A percentile compares a stretch with the other conserved stretches of the same genome.
Evolutionary conservation across 2,113 vertebrate species (phyloP).

Genomic region (Nesogale talazaci): DNA sequence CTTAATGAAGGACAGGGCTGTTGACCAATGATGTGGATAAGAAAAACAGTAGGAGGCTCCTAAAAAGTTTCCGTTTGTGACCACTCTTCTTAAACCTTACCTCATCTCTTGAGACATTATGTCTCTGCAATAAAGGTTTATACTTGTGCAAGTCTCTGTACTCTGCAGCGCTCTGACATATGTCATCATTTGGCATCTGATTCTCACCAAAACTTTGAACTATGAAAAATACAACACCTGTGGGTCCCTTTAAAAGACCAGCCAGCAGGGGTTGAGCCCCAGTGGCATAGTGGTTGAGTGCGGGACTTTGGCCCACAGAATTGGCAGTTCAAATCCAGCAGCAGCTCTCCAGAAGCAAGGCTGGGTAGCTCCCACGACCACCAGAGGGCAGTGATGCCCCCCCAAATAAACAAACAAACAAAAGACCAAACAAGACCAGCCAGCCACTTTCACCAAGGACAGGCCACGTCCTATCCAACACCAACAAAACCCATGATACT

Average conservation of each 20-base stretch:
- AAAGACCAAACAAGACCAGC: no score
- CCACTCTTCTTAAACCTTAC: background rate
- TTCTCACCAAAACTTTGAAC: slow-evolving; percentile 22
- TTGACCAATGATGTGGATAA: background rate
- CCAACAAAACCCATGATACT: background rate
- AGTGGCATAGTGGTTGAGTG: no score
- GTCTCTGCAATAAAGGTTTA: slow-evolving; percentile 37
- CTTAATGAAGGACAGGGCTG: background rate
- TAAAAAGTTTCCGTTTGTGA: slow-evolving; percentile 12
- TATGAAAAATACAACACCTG: background rate
- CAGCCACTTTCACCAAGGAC: background rate
- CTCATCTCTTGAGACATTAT: slow-evolving; percentile 3
- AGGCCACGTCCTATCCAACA: background rate
- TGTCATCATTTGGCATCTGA: slow-evolving; percentile 41
- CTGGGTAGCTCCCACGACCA: no score
- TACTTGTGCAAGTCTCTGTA: slow-evolving; percentile 47
- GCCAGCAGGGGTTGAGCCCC: no score
- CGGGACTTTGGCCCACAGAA: no score
- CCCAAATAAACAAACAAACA: no score
- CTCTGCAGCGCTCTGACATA: slow-evolving; percentile 32
- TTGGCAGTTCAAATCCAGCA: no score
- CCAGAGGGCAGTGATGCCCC: no score
- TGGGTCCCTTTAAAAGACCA: background rate
- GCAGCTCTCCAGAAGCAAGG: no score
- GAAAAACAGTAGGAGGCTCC: background rate